Evolutionary conservation across 2,797 vertebrate species (phyloP).

Genomic region (Merluccius polli): DNA sequence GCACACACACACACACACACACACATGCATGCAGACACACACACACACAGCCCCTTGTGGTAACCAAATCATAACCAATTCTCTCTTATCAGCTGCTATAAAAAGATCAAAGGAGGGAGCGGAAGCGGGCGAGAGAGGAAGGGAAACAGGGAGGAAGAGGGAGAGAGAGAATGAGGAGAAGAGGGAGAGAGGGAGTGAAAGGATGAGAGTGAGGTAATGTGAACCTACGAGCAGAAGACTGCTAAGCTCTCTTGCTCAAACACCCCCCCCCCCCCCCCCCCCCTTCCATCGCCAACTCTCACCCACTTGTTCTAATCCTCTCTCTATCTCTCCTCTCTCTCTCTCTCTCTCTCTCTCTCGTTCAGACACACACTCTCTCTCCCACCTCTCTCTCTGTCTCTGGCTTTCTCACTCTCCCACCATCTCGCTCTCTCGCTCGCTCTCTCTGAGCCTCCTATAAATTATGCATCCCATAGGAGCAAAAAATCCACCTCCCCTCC

Average conservation of each 20-base stretch:
- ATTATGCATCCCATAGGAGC: slow-evolving; percentile 21
- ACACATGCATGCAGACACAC: slow-evolving; percentile 1
- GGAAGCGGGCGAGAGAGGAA: slow-evolving; percentile 19
- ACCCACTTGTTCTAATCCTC: slow-evolving; percentile 4
- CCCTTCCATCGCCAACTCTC: background rate
- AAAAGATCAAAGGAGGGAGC: slow-evolving; percentile 46
- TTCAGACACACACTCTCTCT: background rate
- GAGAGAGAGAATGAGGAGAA: background rate
- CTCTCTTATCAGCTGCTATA: slow-evolving; percentile 69
- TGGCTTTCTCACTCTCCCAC: background rate
- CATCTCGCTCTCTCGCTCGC: background rate
- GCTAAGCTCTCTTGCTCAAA: background rate
- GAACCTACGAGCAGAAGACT: background rate
- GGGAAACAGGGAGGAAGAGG: background rate
- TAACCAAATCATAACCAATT: slow-evolving; percentile 56
- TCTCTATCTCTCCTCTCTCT: background rate
- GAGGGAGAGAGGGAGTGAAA: background rate
- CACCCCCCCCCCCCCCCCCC: no score
- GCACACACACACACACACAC: slow-evolving; percentile 16
- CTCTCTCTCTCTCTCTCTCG: slow-evolving; percentile 3
- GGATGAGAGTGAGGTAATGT: background rate
- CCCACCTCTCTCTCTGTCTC: background rate
- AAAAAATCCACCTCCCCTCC: background rate
- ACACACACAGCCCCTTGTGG: slow-evolving; percentile 20
- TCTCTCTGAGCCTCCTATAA: slow-evolving; percentile 6